Evolutionary conservation across 2,888 invertebrate species (phyloP).

Genomic region (Lithophane leautieri): DNA sequence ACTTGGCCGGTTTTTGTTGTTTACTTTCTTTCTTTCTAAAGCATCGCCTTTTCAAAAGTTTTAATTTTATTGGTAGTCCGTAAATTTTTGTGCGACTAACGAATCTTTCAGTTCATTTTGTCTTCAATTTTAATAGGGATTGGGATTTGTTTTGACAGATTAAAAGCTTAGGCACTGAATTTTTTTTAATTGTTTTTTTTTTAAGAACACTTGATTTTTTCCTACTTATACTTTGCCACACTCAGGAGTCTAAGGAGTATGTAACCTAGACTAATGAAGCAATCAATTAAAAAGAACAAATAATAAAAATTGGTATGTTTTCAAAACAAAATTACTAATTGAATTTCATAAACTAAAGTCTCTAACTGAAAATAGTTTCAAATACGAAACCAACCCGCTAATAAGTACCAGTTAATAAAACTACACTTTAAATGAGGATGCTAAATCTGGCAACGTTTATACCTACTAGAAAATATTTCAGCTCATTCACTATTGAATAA

Average conservation of each 20-base stretch:
- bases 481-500: not conserved
- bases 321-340: not conserved
- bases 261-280: not conserved
- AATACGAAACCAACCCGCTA: constrained; percentile 7
- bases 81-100: constrained; percentile 24
- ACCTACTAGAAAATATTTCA: not conserved
- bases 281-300: not conserved
- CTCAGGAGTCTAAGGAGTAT: not conserved
- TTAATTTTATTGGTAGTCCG: constrained; percentile 45
- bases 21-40: constrained; percentile 29
- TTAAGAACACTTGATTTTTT: not conserved
- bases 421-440: not conserved
- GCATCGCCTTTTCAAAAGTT: constrained; percentile 44
- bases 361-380: not conserved
- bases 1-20: no score
- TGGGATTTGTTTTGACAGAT: constrained; percentile 16
- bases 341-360: not conserved
- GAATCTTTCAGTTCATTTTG: constrained; percentile 15
- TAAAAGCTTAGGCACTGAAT: constrained; percentile 9
- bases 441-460: not conserved
- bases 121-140: constrained; percentile 25
- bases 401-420: not conserved
- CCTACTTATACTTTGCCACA: no score
- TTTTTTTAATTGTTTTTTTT: not conserved
- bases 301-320: not conserved